Percentiles rank a stretch among this genome's conserved stretches.
phyloP scores from a whole-genome alignment of 1,140 invertebrate genomes.

The Lepidurus couesii region DNA sequence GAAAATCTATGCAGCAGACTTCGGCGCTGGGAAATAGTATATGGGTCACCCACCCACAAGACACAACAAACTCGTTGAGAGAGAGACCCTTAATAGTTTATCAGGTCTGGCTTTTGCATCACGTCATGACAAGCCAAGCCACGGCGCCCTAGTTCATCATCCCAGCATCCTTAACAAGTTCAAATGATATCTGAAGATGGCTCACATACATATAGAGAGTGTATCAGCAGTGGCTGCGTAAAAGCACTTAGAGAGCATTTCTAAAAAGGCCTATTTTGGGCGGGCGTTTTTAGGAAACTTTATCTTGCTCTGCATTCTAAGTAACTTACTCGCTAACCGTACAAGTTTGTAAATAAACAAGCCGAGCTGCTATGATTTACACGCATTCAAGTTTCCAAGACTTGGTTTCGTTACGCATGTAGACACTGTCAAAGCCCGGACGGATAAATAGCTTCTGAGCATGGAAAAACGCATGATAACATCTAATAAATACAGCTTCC shows the following conservation, averaged over 20 bases:
- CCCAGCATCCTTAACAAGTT: neutral
- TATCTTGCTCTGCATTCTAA: no score
- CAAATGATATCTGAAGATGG: neutral
- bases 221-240: neutral
- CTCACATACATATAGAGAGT: neutral
- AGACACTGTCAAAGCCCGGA: no score
- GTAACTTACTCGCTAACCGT: no score
- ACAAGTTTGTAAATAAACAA: no score
- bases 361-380: no score
- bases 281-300: no score
- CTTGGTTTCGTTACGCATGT: no score
- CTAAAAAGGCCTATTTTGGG: neutral
- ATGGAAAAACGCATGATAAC: no score
- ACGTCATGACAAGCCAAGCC: neutral
- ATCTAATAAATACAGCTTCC: no score
- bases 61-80: neutral
- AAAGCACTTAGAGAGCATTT: neutral
- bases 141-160: slow-evolving; percentile 16
- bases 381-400: no score
- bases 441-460: no score
- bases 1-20: neutral
- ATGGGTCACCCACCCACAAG: neutral
- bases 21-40: neutral
- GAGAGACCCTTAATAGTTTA: slow-evolving; percentile 8
- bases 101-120: slow-evolving; percentile 10